Evolutionary conservation across 2,113 vertebrate genomes (phyloP), one percentile per base, ranked within the genome.

Genomic region (Malurus cyaneus): DNA sequence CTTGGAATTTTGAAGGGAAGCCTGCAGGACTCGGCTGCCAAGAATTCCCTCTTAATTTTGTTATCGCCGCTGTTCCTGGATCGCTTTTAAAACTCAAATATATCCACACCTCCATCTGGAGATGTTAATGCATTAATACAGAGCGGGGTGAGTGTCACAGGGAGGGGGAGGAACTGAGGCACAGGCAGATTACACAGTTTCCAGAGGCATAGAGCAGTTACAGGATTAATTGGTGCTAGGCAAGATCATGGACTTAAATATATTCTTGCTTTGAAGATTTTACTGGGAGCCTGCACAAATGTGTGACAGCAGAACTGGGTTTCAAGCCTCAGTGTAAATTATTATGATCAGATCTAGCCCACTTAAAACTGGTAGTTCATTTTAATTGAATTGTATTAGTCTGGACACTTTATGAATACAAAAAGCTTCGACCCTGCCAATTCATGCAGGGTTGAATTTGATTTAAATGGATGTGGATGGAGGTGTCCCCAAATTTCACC

Each of bases 261-360:
- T n/a, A 67, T 95, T 94, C 82, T 32, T 86, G 88, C 90, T 96
- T 95, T 96, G 95, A 96, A 96, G 95, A 93, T 94, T 94, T 96
- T 88, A 90, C 65, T 92, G 94, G 88, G 88, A 94, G 82, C 76
- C 76, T 71, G 92, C 72, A 64, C 92, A 83, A 88, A 89, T 89
- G 87, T 95, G 81, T 88, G 89, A 62, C 92, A 88, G 92, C 82
- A 67, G 92, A 88, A 78, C 92, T 78, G 80, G 72, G 76, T 94
- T 96, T 95, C 88, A 34, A 78, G 88, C 52, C 52, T 36, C 52
- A 73, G 88, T 80, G 90, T 91, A 78, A 96, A 94, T 92, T 94
- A 94, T 56, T 90, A 65, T 88, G 92, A 95, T 96, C 88, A 78
- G 92, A 90, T 90, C 89, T 96, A 92, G 79, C 89, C 92, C 82